Conservation (phyloP, 2,113 vertebrate genomes). For the Entelurus aequoreus region DNA sequence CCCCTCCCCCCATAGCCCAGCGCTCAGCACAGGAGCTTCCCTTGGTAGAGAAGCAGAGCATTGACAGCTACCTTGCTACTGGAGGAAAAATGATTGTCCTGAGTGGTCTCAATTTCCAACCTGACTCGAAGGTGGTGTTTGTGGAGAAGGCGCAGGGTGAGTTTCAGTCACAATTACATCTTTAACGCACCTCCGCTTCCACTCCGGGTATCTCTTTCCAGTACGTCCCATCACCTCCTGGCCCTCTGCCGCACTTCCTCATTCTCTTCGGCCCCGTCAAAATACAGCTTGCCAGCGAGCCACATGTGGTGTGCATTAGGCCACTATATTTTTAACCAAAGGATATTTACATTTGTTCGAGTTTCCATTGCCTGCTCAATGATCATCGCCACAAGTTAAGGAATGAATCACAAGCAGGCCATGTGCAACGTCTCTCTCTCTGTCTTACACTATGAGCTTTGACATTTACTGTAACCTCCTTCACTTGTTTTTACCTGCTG, state of each 20-base stretch:
- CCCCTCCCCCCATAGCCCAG: constrained; percentile 75
- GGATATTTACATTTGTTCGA: constrained; percentile 78
- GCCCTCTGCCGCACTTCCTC: constrained; percentile 37
- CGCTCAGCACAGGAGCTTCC: constrained; percentile 96
- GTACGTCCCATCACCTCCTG: constrained; percentile 26
- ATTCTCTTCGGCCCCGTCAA: constrained; percentile 66
- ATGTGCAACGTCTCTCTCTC: constrained; percentile 65
- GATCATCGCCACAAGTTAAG: constrained; percentile 70
- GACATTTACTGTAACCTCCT: constrained; percentile 38
- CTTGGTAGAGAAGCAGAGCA: constrained; percentile 92
- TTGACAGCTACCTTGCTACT: constrained; percentile 81
- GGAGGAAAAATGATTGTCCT: constrained; percentile 93
- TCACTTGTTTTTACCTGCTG: constrained; percentile 18
- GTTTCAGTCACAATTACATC: constrained; percentile 24
- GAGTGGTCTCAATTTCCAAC: constrained; percentile 91
- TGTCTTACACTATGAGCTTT: constrained; percentile 25
- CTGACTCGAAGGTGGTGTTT: constrained; percentile 95
- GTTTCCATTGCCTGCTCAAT: constrained; percentile 77
- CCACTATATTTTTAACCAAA: constrained; percentile 79
- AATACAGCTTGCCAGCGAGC: constrained; percentile 70
- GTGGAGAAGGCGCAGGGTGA: constrained; percentile 97
- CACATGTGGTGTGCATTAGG: constrained; percentile 77
- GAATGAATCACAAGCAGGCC: constrained; percentile 74
- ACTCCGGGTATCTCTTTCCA: constrained; percentile 35
- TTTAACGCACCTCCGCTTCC: constrained; percentile 34